A percentile compares a stretch with the other conserved stretches of the same genome.
Conservation (phyloP, 2,113 vertebrate species). For the Thomomys bottae region DNA sequence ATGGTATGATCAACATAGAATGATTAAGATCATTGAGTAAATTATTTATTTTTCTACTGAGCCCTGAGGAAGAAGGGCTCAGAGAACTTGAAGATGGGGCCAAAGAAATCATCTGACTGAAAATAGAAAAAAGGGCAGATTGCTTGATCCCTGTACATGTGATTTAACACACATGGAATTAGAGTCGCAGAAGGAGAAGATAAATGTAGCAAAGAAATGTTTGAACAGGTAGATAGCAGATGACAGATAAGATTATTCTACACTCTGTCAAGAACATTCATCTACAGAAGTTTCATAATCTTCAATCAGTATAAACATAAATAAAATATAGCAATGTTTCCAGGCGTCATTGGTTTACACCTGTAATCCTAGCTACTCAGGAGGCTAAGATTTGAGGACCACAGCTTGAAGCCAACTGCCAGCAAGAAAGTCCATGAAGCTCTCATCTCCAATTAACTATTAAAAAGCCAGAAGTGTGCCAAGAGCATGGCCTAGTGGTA, state of each 20-base stretch:
- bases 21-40: too few species aligned
- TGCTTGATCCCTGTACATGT: neutral
- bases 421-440: too few species aligned
- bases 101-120: neutral
- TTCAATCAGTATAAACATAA: neutral
- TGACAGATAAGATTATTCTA: neutral
- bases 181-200: neutral
- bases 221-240: neutral
- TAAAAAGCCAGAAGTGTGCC: too few species aligned
- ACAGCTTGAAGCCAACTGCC: too few species aligned
- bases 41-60: too few species aligned
- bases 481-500: too few species aligned
- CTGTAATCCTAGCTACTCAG: too few species aligned
- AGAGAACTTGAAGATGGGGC: neutral
- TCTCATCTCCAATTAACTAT: too few species aligned
- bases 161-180: neutral
- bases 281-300: neutral
- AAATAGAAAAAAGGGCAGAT: neutral
- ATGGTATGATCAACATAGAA: neutral
- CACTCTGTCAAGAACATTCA: neutral
- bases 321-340: too few species aligned
- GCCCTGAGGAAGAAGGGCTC: neutral
- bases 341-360: too few species aligned
- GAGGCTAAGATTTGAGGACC: too few species aligned
- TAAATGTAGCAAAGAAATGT: neutral